A percentile compares a stretch with the other conserved stretches of the same genome.
Evolutionary conservation across 2,888 invertebrate genomes (phyloP).

Genomic region (Acronicta aceris): DNA sequence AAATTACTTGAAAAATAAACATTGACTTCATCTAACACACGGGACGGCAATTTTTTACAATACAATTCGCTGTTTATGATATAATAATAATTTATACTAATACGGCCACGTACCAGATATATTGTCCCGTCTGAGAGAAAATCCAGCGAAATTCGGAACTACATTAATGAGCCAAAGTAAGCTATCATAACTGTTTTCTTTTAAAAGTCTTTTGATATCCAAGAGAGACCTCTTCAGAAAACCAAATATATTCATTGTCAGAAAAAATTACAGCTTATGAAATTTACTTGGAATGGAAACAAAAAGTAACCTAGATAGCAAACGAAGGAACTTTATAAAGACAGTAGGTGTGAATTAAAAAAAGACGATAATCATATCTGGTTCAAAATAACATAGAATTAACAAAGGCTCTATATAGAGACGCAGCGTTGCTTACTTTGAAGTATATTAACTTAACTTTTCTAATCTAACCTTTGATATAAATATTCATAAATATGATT

Average conservation of each 20-base stretch:
- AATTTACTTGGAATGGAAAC: neutral
- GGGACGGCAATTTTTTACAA: no score
- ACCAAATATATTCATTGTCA: slow-evolving; percentile 48
- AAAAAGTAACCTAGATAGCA: neutral
- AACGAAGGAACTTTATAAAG: neutral
- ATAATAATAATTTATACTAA: no score
- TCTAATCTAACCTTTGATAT: neutral
- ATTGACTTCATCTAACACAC: no score
- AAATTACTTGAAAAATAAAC: no score
- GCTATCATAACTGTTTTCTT: slow-evolving; percentile 65
- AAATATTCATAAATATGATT: no score
- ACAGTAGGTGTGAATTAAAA: neutral
- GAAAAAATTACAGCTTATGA: neutral
- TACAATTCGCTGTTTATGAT: no score
- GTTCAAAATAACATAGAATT: slow-evolving; percentile 26
- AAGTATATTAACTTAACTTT: neutral
- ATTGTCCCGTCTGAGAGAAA: slow-evolving; percentile 65
- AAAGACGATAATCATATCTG: slow-evolving; percentile 15
- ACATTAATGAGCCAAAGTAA: slow-evolving; percentile 71
- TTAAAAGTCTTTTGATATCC: slow-evolving; percentile 53
- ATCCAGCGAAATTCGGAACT: slow-evolving; percentile 68
- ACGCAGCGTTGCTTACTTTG: slow-evolving; percentile 4
- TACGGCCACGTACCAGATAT: slow-evolving; percentile 57
- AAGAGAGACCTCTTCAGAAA: slow-evolving; percentile 36
- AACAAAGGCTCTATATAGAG: neutral